Conservation (phyloP, 2,888 invertebrate species). For the Metalampra italica region DNA sequence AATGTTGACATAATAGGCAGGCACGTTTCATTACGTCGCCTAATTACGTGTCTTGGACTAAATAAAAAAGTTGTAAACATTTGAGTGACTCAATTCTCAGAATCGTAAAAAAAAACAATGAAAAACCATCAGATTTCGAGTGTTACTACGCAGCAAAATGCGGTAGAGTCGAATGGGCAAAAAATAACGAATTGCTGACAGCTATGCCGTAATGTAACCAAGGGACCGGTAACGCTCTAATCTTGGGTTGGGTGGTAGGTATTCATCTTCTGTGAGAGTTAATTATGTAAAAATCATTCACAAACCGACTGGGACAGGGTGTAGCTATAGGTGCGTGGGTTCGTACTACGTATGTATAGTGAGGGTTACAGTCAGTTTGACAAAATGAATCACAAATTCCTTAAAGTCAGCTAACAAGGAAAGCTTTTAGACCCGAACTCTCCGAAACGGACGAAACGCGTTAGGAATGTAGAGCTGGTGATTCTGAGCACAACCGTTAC, state of each 20-base stretch:
- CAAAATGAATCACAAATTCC: conserved; percentile 47
- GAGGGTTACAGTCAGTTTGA: too few species aligned
- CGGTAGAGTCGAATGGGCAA: conserved; percentile 2
- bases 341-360: too few species aligned
- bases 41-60: too few species aligned
- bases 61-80: conserved; percentile 7
- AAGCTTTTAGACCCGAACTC: too few species aligned
- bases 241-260: background rate
- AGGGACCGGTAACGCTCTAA: background rate
- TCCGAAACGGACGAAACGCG: too few species aligned
- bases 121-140: conserved; percentile 6
- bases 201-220: background rate
- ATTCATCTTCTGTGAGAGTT: conserved; percentile 4
- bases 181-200: conserved; percentile 7
- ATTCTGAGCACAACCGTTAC: too few species aligned
- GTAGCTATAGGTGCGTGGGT: background rate
- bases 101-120: background rate
- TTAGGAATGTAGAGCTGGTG: too few species aligned
- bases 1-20: too few species aligned
- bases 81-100: conserved; percentile 3
- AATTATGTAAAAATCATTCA: conserved; percentile 3
- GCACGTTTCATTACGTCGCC: too few species aligned
- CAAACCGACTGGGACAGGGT: background rate
- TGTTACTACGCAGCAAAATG: conserved; percentile 4
- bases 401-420: conserved; percentile 50